phyloP scores from a whole-genome alignment of 2,888 invertebrate species.

The Luffia ferchaultella region DNA sequence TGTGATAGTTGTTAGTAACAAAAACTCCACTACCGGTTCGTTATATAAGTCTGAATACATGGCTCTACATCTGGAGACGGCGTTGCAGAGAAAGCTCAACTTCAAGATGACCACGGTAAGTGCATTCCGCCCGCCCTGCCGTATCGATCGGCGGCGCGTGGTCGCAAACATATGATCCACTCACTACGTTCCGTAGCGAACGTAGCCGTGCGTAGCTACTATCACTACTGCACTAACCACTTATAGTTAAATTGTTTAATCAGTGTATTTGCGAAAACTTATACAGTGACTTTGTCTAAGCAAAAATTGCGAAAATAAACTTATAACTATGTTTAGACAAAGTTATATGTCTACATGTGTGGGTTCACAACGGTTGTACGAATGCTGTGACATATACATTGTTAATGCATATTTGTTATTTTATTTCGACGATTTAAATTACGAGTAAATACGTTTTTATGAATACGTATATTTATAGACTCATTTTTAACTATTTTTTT shows the following conservation, averaged over 20 bases:
- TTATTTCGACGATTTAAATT: no score
- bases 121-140: conserved; percentile 43
- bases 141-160: conserved; percentile 53
- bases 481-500: no score
- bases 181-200: conserved; percentile 32
- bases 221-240: neutral
- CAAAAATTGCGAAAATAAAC: no score
- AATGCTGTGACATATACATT: no score
- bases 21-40: conserved; percentile 25
- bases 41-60: conserved; percentile 27
- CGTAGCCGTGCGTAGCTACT: conserved; percentile 1
- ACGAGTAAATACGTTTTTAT: no score
- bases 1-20: conserved; percentile 46
- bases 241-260: neutral
- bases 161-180: conserved; percentile 53
- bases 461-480: no score
- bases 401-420: no score
- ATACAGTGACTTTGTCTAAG: no score
- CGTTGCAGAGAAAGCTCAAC: conserved; percentile 61
- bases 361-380: no score
- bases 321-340: no score
- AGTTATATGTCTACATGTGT: no score
- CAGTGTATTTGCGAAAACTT: no score
- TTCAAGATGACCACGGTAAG: conserved; percentile 65
- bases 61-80: conserved; percentile 60